phyloP scores from a whole-genome alignment of 2,888 invertebrate genomes.

The Trimorus sp. region DNA sequence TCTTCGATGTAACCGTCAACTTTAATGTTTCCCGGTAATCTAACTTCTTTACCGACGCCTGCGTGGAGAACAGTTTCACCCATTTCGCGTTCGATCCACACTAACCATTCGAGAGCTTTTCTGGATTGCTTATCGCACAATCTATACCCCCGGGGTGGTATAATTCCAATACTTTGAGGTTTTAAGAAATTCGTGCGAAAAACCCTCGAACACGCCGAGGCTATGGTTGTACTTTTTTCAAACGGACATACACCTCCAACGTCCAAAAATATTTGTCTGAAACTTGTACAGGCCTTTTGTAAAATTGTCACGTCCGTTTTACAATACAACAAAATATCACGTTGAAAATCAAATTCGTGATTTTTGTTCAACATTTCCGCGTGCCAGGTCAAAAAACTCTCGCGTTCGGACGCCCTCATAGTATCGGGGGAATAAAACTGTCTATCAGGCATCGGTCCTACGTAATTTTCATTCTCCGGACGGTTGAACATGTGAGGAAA shows the following conservation, averaged over 20 bases:
- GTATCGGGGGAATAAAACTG: conserved; percentile 3
- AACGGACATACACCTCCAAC: conserved; percentile 64
- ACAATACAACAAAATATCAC: conserved; percentile 65
- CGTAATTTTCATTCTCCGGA: conserved; percentile 62
- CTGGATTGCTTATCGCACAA: conserved; percentile 69
- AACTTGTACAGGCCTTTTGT: conserved; percentile 58
- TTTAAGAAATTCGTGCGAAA: conserved; percentile 68
- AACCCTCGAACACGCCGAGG: conserved; percentile 68
- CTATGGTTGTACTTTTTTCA: conserved; percentile 59
- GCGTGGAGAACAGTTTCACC: conserved; percentile 23
- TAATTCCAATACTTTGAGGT: conserved; percentile 70
- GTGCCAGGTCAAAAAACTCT: conserved; percentile 14
- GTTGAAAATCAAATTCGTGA: conserved; percentile 59
- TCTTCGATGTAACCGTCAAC: conserved; percentile 43
- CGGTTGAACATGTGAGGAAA: conserved; percentile 57
- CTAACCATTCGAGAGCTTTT: conserved; percentile 66
- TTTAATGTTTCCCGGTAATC: conserved; percentile 8
- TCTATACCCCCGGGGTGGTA: conserved; percentile 72
- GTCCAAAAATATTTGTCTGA: conserved; percentile 61
- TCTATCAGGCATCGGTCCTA: conserved; percentile 50
- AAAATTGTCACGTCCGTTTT: conserved; percentile 66
- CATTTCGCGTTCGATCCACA: not conserved
- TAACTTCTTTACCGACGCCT: conserved; percentile 16
- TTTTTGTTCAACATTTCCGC: conserved; percentile 29
- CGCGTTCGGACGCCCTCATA: conserved; percentile 54